These are phyloP conservation scores for Atherinomorus stipes DNA, from an alignment of 2,113 vertebrate genomes.

Conservation along the genomic window DNA sequence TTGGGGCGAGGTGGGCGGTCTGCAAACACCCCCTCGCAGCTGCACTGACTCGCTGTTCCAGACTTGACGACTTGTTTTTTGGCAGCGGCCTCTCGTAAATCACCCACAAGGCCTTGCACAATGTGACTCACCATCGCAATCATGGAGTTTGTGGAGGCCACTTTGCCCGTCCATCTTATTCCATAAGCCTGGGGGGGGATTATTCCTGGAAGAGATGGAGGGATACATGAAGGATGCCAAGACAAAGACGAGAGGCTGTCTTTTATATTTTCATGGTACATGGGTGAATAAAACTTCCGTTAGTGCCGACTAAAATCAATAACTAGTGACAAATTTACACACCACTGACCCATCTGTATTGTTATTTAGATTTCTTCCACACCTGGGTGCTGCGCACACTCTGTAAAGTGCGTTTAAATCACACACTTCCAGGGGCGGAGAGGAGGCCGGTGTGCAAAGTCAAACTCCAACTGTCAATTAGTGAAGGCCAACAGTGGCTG, in stretches of 20 bases:
- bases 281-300: not conserved
- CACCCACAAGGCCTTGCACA: constrained; percentile 55
- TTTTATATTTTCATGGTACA: not conserved
- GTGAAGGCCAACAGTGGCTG: constrained; percentile 75
- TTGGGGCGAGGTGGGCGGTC: constrained; percentile 60
- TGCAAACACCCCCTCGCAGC: constrained; percentile 74
- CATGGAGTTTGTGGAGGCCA: constrained; percentile 48
- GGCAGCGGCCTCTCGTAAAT: constrained; percentile 72
- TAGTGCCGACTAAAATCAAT: not conserved
- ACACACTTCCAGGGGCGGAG: constrained; percentile 75
- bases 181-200: constrained; percentile 8
- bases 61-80: constrained; percentile 79
- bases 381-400: constrained; percentile 78
- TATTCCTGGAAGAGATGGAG: constrained; percentile 65
- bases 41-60: constrained; percentile 70
- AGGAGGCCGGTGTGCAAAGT: constrained; percentile 57
- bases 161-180: constrained; percentile 32
- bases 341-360: constrained; percentile 39
- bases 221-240: constrained; percentile 35
- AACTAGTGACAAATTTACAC: not conserved
- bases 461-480: constrained; percentile 75
- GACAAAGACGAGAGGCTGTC: constrained; percentile 14
- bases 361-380: constrained; percentile 59
- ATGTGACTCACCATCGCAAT: constrained; percentile 67
- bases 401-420: constrained; percentile 75